These are phyloP conservation scores for Odontocolon sp. DNA, from an alignment of 2,888 invertebrate species.

Conservation along the genomic window DNA sequence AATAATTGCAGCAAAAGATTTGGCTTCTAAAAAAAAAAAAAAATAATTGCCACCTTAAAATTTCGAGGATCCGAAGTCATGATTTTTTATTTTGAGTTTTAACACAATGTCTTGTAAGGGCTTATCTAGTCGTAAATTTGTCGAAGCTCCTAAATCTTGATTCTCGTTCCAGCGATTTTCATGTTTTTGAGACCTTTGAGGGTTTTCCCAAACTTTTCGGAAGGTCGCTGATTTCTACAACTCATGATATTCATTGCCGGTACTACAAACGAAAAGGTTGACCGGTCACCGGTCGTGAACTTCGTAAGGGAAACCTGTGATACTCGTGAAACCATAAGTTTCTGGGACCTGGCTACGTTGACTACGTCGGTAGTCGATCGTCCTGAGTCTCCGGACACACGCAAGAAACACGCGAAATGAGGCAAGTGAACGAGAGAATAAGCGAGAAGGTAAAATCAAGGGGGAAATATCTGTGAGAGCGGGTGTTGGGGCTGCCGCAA, in stretches of 20 bases:
- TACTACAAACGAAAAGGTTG: slow-evolving; percentile 26
- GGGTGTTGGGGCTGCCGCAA: slow-evolving; percentile 67
- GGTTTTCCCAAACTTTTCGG: too few relatives aligned
- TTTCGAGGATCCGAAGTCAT: too few relatives aligned
- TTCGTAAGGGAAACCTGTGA: not conserved
- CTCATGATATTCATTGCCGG: not conserved
- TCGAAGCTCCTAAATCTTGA: not conserved
- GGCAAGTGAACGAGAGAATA: slow-evolving; percentile 13
- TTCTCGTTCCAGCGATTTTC: not conserved
- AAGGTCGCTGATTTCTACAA: not conserved
- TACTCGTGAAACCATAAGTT: not conserved
- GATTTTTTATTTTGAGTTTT: too few relatives aligned
- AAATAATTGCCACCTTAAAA: too few relatives aligned
- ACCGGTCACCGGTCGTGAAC: slow-evolving; percentile 17
- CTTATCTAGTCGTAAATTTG: too few relatives aligned
- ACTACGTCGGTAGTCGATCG: slow-evolving; percentile 27
- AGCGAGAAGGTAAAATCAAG: slow-evolving; percentile 17
- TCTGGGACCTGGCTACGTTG: slow-evolving; percentile 16
- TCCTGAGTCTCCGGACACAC: slow-evolving; percentile 6
- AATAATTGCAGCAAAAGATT: too few relatives aligned
- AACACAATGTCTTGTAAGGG: too few relatives aligned
- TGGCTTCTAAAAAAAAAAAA: too few relatives aligned
- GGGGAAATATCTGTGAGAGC: slow-evolving; percentile 30
- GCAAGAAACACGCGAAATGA: slow-evolving; percentile 33
- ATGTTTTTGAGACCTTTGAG: not conserved